Conservation (phyloP, 1,140 invertebrate species). For the Drosophila punjabiensis region DNA sequence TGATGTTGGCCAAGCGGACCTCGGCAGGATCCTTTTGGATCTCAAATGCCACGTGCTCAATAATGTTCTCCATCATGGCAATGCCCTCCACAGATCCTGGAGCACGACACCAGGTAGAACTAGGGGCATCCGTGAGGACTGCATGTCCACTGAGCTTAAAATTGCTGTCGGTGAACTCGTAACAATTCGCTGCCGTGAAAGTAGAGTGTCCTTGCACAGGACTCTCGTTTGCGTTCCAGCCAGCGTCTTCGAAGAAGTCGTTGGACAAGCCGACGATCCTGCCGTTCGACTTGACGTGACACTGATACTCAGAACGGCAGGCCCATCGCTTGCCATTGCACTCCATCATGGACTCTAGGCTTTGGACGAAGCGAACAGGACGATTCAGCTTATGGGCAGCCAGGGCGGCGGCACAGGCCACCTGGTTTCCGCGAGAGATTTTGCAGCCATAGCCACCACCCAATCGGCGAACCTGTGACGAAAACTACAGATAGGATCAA, state of each 20-base stretch:
- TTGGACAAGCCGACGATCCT: conserved; percentile 89
- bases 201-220: conserved; percentile 82
- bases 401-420: conserved; percentile 88
- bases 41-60: conserved; percentile 92
- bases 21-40: conserved; percentile 90
- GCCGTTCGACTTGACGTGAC: conserved; percentile 88
- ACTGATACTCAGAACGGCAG: conserved; percentile 86
- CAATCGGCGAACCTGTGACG: conserved; percentile 85
- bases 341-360: conserved; percentile 89
- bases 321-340: conserved; percentile 88
- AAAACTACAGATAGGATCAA: background rate
- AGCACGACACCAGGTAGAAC: conserved; percentile 88
- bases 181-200: conserved; percentile 87
- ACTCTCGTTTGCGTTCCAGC: conserved; percentile 88
- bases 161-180: conserved; percentile 85
- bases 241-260: conserved; percentile 88
- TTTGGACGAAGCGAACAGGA: conserved; percentile 88
- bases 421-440: conserved; percentile 87
- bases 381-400: conserved; percentile 87
- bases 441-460: conserved; percentile 91
- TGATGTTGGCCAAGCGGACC: conserved; percentile 89
- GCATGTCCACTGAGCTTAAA: conserved; percentile 87
- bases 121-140: conserved; percentile 88
- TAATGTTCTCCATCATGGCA: conserved; percentile 90
- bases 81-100: conserved; percentile 89